Evolutionary conservation across 2,113 vertebrate species (phyloP).

Genomic region (Tupaia tana): DNA sequence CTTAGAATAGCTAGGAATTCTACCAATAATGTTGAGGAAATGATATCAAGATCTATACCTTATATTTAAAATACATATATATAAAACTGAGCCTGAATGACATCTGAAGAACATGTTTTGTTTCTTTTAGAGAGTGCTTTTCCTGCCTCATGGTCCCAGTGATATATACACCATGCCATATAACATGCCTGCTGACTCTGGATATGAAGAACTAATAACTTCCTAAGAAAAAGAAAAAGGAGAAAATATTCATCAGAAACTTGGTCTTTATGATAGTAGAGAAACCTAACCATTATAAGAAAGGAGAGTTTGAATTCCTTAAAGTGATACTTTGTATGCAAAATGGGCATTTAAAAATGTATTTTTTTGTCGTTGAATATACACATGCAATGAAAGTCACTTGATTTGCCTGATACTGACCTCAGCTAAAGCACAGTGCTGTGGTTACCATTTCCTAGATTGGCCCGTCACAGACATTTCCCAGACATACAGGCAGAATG

Average conservation of each 20-base stretch:
- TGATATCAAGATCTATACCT: neutral
- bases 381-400: neutral
- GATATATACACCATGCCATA: neutral
- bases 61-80: neutral
- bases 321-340: neutral
- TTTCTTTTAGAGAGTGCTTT: slow-evolving; percentile 59
- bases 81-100: neutral
- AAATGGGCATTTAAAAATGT: neutral
- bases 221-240: neutral
- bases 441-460: neutral
- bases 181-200: accelerated
- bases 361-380: neutral
- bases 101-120: neutral
- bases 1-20: neutral
- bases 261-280: neutral
- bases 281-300: neutral
- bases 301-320: neutral
- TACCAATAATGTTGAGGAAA: neutral
- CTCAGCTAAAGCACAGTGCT: neutral
- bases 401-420: neutral
- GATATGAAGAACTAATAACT: neutral
- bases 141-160: neutral
- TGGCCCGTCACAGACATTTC: neutral
- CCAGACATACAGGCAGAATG: neutral
- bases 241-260: neutral